These are phyloP conservation scores for Ischnura elegans DNA, from an alignment of 2,888 invertebrate species.

Conservation along the genomic window DNA sequence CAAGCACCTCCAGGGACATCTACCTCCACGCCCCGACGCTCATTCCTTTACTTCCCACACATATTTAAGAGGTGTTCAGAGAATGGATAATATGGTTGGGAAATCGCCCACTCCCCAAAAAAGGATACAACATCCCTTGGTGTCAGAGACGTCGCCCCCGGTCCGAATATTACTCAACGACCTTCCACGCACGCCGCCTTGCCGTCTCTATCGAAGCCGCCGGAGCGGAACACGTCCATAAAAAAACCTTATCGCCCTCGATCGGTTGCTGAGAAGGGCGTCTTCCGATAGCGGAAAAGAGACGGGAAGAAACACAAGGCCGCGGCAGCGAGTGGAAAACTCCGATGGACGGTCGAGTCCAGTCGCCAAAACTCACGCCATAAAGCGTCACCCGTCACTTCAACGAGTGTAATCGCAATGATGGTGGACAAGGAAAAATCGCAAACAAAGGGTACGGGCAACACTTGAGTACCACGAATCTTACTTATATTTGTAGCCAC, in stretches of 20 bases:
- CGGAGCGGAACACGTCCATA: not conserved
- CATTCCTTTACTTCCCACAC: not conserved
- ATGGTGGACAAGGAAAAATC: too few relatives aligned
- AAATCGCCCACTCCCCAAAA: not conserved
- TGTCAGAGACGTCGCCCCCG: not conserved
- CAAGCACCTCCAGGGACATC: not conserved
- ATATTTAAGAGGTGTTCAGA: not conserved
- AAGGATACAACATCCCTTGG: not conserved
- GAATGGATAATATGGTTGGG: not conserved
- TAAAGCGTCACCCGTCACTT: too few relatives aligned
- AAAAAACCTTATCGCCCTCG: not conserved
- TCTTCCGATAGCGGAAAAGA: not conserved
- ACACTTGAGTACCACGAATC: too few relatives aligned
- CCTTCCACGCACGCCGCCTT: not conserved
- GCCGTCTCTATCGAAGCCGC: not conserved
- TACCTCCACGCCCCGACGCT: not conserved
- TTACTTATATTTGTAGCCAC: too few relatives aligned
- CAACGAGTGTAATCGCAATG: too few relatives aligned
- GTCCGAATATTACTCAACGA: not conserved
- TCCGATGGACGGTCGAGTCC: too few relatives aligned
- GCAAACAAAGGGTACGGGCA: too few relatives aligned
- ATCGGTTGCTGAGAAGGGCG: not conserved
- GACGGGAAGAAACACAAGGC: not conserved
- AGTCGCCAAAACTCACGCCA: too few relatives aligned
- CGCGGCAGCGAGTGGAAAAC: too few relatives aligned